Evolutionary conservation across 2,113 vertebrate species (phyloP).

Genomic region (Ploceus nigricollis): DNA sequence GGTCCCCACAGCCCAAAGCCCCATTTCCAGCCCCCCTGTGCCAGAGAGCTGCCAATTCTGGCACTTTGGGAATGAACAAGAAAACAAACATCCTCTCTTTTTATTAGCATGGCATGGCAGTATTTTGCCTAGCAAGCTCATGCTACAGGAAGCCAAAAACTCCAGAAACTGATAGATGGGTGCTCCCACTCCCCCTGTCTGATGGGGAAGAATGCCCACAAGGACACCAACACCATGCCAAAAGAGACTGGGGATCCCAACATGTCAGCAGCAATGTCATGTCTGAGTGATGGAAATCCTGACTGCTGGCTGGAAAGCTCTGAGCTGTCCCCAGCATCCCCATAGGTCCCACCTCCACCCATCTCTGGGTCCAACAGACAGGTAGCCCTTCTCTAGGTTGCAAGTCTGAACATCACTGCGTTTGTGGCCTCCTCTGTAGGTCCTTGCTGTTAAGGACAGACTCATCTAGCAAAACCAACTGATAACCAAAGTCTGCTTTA

Average conservation of each 20-base stretch:
- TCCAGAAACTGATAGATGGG: background rate
- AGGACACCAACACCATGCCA: fast-evolving
- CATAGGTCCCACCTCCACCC: fast-evolving
- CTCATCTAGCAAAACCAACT: background rate
- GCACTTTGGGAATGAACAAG: background rate
- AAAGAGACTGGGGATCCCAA: background rate
- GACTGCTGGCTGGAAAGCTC: background rate
- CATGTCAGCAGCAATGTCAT: fast-evolving
- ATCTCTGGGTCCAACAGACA: fast-evolving
- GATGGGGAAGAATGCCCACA: background rate
- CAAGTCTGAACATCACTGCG: background rate
- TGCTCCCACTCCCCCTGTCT: fast-evolving
- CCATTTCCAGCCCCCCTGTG: background rate
- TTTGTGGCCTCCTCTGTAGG: background rate
- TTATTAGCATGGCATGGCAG: background rate
- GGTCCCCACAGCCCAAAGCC: background rate
- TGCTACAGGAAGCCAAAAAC: background rate
- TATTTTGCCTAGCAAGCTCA: background rate
- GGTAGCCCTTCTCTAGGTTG: background rate
- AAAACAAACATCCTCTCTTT: constrained; percentile 16
- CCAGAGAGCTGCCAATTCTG: background rate
- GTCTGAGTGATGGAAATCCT: fast-evolving
- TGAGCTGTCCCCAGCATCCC: background rate
- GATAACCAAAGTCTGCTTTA: background rate
- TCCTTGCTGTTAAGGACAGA: background rate